Evolutionary conservation across 53 echinoderm and acorn worm genomes (phyloP).

Genomic region (Astropecten irregularis): DNA sequence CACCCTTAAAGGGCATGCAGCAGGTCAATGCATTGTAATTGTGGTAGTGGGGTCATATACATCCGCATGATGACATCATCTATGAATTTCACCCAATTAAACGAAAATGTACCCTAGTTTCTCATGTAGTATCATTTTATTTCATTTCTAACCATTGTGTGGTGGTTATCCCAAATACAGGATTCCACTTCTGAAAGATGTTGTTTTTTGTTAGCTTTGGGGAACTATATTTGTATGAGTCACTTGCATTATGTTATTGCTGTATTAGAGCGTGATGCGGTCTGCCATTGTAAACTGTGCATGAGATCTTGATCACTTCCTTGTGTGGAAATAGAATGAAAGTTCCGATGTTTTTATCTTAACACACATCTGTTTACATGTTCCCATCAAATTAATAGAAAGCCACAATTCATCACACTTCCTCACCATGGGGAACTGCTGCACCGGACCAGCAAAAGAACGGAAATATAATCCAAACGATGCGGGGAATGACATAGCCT

Average conservation of each 20-base stretch:
- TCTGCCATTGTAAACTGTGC: neutral
- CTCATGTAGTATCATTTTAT: too few species aligned
- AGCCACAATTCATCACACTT: neutral
- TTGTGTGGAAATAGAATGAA: neutral
- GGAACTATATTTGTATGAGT: conserved; percentile 46
- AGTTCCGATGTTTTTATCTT: neutral
- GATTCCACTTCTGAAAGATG: too few species aligned
- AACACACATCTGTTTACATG: conserved; percentile 16
- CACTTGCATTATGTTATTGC: too few species aligned
- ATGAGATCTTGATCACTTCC: conserved; percentile 1
- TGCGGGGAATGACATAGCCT: neutral
- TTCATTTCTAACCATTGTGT: too few species aligned
- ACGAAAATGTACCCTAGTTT: too few species aligned
- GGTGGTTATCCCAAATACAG: too few species aligned
- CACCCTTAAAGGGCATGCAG: conserved; percentile 39
- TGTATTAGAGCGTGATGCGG: conserved; percentile 40
- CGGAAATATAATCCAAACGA: conserved; percentile 39
- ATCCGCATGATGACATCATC: conserved; percentile 49
- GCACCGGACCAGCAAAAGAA: neutral
- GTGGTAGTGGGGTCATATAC: conserved; percentile 42
- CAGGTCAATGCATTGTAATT: neutral
- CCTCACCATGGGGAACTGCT: conserved; percentile 60
- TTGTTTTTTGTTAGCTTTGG: too few species aligned
- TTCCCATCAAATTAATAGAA: neutral
- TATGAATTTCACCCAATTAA: too few species aligned